Evolutionary conservation across 2,113 vertebrate genomes (phyloP).

Genomic region (Psittacara wagleri): DNA sequence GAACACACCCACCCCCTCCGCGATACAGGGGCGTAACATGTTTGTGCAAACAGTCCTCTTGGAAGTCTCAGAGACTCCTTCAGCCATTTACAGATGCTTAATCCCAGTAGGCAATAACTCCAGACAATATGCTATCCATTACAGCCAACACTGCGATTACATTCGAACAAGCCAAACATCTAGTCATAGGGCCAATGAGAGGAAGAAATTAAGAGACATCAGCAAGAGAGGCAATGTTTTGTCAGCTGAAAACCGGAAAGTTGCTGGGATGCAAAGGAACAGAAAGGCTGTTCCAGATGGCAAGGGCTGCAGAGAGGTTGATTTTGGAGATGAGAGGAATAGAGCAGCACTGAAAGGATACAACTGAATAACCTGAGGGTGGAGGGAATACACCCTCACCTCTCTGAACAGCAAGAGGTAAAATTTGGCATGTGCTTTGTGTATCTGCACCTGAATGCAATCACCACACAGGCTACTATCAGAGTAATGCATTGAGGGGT

Average conservation of each 20-base stretch:
- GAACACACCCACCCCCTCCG: constrained; percentile 29
- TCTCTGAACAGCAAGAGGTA: not conserved
- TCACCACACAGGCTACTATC: not conserved
- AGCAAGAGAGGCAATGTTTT: not conserved
- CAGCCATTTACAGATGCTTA: not conserved
- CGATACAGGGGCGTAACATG: not conserved
- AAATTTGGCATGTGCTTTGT: not conserved
- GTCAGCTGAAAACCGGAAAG: not conserved
- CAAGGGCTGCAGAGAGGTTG: not conserved
- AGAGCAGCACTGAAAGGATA: not conserved
- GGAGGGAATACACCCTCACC: not conserved
- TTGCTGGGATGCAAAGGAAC: not conserved
- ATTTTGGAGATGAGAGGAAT: not conserved
- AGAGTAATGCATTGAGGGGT: too few species aligned
- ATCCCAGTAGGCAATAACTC: not conserved
- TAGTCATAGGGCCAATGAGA: not conserved
- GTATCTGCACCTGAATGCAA: not conserved
- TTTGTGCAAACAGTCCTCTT: not conserved
- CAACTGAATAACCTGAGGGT: not conserved
- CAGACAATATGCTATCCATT: constrained; percentile 7
- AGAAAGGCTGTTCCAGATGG: constrained; percentile 24
- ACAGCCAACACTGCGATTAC: fast-evolving
- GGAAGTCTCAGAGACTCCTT: not conserved
- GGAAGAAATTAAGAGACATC: not conserved
- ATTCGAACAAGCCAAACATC: not conserved